Evolutionary conservation across 2,797 vertebrate genomes (phyloP).

Genomic region (Mormyrus hasselquistii): DNA sequence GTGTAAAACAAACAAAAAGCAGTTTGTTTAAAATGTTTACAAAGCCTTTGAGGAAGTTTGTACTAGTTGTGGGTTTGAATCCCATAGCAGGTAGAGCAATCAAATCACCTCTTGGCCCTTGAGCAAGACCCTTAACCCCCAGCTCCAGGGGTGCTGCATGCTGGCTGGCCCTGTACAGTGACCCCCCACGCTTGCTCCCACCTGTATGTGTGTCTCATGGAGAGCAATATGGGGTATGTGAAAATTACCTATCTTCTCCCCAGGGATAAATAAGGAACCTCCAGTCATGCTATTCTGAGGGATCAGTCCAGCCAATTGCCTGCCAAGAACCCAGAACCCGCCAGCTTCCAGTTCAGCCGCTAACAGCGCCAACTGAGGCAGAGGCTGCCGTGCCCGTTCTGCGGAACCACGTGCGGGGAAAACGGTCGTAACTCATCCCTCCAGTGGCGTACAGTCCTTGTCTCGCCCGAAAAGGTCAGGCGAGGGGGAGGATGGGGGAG

Average conservation of each 20-base stretch:
- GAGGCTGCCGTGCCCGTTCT: neutral
- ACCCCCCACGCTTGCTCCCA: neutral
- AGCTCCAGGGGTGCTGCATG: neutral
- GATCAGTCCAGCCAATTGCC: neutral
- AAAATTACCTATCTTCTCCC: neutral
- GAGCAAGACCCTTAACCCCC: neutral
- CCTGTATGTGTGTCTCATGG: neutral
- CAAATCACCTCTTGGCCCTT: neutral
- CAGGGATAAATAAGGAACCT: neutral
- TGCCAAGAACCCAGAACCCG: neutral
- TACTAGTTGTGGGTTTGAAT: neutral
- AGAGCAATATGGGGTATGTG: neutral
- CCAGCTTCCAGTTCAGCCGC: neutral
- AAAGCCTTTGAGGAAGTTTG: neutral
- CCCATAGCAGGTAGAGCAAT: neutral
- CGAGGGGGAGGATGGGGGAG: neutral
- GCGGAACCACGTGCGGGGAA: neutral
- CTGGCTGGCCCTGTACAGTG: neutral
- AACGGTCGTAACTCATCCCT: slow-evolving; percentile 4
- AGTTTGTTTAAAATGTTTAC: neutral
- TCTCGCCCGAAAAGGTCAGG: neutral
- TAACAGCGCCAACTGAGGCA: neutral
- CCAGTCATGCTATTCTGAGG: neutral
- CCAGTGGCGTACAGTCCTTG: neutral
- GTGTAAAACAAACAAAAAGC: neutral